A percentile compares a stretch with the other conserved stretches of the same genome.
Evolutionary conservation across 2,888 invertebrate genomes (phyloP).

Genomic region (Harpagoxenus sublaevis): DNA sequence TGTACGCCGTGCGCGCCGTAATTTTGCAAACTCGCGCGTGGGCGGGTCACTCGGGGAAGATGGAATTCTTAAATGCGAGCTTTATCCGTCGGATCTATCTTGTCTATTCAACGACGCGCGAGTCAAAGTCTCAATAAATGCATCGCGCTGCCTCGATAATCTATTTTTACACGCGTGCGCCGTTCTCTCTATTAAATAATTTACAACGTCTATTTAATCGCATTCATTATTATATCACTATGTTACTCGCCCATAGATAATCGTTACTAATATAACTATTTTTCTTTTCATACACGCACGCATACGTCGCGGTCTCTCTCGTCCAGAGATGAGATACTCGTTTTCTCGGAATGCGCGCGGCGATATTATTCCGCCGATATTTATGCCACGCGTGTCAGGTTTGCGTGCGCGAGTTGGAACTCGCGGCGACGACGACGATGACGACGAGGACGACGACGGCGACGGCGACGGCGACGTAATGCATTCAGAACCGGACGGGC

Average conservation of each 20-base stretch:
- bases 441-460: neutral
- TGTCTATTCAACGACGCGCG: conserved; percentile 37
- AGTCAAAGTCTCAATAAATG: conserved; percentile 43
- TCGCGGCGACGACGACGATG: neutral
- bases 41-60: neutral
- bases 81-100: conserved; percentile 29
- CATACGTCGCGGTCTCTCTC: neutral
- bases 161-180: conserved; percentile 14
- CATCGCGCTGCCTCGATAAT: conserved; percentile 19
- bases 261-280: neutral
- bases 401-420: conserved; percentile 31
- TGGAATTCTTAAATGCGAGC: conserved; percentile 40
- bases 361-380: conserved; percentile 49
- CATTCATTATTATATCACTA: conserved; percentile 29
- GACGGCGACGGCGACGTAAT: conserved; percentile 14
- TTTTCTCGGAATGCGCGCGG: conserved; percentile 37
- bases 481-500: conserved; percentile 38
- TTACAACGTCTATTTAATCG: conserved; percentile 17
- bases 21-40: conserved; percentile 13
- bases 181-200: conserved; percentile 33
- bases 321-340: conserved; percentile 13
- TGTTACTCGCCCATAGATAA: conserved; percentile 10
- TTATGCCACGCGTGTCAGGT: conserved; percentile 47
- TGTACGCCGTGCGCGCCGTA: neutral
- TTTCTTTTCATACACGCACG: neutral